These are phyloP conservation scores for Romanogobio albipinnatus DNA, from an alignment of 2,113 vertebrate genomes.

Conservation along the genomic window DNA sequence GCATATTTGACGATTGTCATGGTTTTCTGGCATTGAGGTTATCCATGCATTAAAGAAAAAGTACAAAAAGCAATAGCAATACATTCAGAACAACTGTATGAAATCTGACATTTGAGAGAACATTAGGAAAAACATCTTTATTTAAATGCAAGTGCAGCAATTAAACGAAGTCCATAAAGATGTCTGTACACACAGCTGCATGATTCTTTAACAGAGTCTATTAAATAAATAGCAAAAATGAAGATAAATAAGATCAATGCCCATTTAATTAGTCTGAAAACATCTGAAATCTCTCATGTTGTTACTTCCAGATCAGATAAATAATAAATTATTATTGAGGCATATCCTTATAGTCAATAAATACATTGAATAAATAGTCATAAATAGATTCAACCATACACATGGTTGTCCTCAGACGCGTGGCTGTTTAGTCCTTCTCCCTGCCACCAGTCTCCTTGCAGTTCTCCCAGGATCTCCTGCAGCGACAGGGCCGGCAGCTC, in stretches of 20 bases:
- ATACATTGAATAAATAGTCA: constrained; percentile 36
- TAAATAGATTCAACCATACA: constrained; percentile 55
- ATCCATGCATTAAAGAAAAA: neutral
- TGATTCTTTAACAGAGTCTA: neutral
- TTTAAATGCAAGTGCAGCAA: constrained; percentile 33
- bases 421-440: constrained; percentile 51
- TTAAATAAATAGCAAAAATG: constrained; percentile 8
- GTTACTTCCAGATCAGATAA: neutral
- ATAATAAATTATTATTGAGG: neutral
- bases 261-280: neutral
- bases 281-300: neutral
- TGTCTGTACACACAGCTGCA: constrained; percentile 6
- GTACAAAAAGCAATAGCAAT: neutral
- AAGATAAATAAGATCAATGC: neutral
- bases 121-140: constrained; percentile 4
- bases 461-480: constrained; percentile 72
- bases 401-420: constrained; percentile 18
- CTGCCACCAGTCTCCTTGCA: constrained; percentile 70
- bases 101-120: neutral
- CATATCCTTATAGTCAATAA: neutral
- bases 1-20: neutral
- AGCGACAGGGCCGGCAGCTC: constrained; percentile 65
- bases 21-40: neutral
- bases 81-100: neutral
- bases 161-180: neutral